Evolutionary conservation across 2,113 vertebrate species (phyloP).

Genomic region (Athene noctua): DNA sequence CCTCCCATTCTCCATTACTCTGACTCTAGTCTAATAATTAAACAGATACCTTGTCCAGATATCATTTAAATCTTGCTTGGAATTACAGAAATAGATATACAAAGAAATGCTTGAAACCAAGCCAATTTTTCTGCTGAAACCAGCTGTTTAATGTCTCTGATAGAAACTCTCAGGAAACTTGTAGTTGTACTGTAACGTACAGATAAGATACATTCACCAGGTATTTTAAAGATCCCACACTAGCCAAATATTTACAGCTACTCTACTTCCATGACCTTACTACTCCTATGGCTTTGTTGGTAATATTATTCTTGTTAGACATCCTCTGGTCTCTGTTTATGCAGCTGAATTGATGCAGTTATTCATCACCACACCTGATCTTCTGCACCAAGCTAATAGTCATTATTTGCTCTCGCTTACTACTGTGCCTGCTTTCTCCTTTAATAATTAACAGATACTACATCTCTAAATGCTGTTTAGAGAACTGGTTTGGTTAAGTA

Average conservation of each 20-base stretch:
- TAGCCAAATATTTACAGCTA: not conserved
- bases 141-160: not conserved
- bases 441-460: conserved; percentile 12
- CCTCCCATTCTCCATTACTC: not conserved
- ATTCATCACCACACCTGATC: not conserved
- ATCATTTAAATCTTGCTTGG: not conserved
- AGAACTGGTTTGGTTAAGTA: not conserved
- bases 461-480: not conserved
- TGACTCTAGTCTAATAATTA: not conserved
- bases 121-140: not conserved
- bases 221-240: not conserved
- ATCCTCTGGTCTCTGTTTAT: not conserved
- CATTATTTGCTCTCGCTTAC: not conserved
- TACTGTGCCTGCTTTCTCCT: not conserved
- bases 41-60: not conserved
- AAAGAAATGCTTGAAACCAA: not conserved
- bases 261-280: not conserved
- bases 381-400: not conserved
- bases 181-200: not conserved
- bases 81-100: not conserved
- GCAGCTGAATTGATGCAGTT: not conserved
- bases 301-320: not conserved
- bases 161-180: not conserved
- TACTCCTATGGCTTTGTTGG: not conserved
- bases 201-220: not conserved